Evolutionary conservation across 2,113 vertebrate species (phyloP).

Genomic region (Sarotherodon lohbergeri): DNA sequence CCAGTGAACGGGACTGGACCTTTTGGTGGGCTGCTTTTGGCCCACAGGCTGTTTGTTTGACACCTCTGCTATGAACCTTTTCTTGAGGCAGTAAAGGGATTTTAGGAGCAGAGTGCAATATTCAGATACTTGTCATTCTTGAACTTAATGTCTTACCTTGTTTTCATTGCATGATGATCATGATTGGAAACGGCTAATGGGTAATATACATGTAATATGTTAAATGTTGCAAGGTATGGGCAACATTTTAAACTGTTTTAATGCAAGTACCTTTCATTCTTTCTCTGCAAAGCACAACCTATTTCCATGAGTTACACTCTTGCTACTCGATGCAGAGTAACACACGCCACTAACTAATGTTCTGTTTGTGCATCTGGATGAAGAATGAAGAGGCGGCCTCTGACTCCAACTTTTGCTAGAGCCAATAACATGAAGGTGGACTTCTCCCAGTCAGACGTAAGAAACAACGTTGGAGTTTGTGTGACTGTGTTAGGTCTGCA

Average conservation of each 20-base stretch:
- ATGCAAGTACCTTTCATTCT: neutral
- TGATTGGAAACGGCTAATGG: neutral
- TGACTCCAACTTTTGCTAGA: neutral
- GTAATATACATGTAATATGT: neutral
- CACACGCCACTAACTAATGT: neutral
- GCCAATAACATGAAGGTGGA: neutral
- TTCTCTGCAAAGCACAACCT: neutral
- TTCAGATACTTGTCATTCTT: neutral
- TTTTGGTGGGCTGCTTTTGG: neutral
- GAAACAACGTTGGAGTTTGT: neutral
- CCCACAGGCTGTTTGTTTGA: neutral
- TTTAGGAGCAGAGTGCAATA: neutral
- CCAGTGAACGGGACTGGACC: neutral
- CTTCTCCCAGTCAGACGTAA: conserved; percentile 33
- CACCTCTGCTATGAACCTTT: neutral
- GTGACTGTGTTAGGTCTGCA: neutral
- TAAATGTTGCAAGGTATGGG: neutral
- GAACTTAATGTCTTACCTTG: neutral
- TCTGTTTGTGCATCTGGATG: neutral
- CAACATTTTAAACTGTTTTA: neutral
- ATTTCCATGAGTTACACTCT: neutral
- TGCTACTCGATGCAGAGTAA: neutral
- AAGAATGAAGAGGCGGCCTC: neutral
- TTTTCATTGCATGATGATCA: neutral
- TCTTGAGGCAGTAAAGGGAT: neutral